A percentile compares a stretch with the other conserved stretches of the same genome.
Evolutionary conservation across 2,888 invertebrate genomes (phyloP).

Genomic region (Hyles lineata): DNA sequence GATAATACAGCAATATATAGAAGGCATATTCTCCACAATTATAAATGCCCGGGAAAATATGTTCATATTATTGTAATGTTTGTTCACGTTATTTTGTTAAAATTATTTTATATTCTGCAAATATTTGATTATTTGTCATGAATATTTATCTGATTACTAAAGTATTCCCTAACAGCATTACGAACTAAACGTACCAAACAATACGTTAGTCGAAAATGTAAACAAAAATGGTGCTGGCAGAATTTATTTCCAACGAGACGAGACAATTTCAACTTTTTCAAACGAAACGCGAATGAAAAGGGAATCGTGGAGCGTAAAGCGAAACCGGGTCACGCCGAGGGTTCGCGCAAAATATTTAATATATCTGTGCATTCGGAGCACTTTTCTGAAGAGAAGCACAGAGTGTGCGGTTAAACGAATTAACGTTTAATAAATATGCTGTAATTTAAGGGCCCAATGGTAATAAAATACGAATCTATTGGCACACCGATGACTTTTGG

Average conservation of each 20-base stretch:
- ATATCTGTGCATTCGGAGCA: neutral
- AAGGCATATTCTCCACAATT: too few relatives aligned
- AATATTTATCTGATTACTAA: too few relatives aligned
- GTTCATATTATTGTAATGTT: too few relatives aligned
- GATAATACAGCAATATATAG: too few relatives aligned
- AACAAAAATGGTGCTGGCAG: neutral
- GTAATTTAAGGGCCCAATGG: neutral
- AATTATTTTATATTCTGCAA: too few relatives aligned
- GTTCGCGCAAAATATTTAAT: slow-evolving; percentile 1
- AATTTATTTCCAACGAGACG: neutral
- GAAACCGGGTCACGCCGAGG: neutral
- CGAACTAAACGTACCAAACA: neutral
- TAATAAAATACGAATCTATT: too few relatives aligned
- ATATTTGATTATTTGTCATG: too few relatives aligned
- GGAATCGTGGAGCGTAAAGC: neutral
- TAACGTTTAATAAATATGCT: neutral
- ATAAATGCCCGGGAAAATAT: too few relatives aligned
- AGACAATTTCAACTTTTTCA: neutral
- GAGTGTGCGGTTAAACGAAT: neutral
- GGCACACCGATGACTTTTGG: too few relatives aligned
- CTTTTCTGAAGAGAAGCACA: slow-evolving; percentile 3
- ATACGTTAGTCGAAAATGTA: neutral
- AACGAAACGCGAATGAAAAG: neutral
- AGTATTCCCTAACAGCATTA: too few relatives aligned
- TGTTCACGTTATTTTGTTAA: too few relatives aligned